Conservation (phyloP, 2,797 vertebrate species). For the Enteromius viviparus region DNA sequence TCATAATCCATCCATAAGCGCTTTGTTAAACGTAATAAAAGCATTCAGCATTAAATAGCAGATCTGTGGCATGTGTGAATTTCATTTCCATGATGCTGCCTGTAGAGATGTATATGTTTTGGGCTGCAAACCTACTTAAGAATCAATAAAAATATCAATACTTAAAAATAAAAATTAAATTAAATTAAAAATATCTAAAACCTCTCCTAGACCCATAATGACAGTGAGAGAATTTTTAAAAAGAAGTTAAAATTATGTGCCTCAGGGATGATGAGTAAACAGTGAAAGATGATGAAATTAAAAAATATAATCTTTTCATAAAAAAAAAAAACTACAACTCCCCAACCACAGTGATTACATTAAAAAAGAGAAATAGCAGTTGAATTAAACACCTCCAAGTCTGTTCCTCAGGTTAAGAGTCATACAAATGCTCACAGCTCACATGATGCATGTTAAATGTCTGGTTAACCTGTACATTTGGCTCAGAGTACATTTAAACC, state of each 20-base stretch:
- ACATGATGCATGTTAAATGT: conserved; percentile 45
- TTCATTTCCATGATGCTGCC: conserved; percentile 8
- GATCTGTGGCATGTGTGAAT: neutral
- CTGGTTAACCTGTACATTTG: conserved; percentile 42
- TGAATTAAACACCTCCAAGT: conserved; percentile 1
- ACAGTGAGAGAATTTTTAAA: conserved; percentile 48
- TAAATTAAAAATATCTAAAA: neutral
- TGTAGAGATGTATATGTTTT: conserved; percentile 6
- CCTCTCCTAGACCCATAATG: conserved; percentile 45
- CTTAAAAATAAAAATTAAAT: neutral
- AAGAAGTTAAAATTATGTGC: conserved; percentile 73
- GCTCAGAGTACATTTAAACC: conserved; percentile 42
- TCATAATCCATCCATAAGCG: conserved; percentile 1
- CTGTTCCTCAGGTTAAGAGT: conserved; percentile 2
- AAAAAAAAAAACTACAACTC: conserved; percentile 15
- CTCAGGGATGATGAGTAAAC: conserved; percentile 58
- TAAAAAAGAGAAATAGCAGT: neutral
- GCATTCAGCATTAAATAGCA: conserved; percentile 20
- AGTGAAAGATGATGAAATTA: conserved; percentile 46
- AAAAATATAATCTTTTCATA: conserved; percentile 47
- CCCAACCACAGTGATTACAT: conserved; percentile 24
- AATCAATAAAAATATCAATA: conserved; percentile 15
- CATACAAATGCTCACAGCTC: conserved; percentile 17
- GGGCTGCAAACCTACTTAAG: conserved; percentile 21
- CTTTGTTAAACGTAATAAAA: conserved; percentile 22